Evolutionary conservation across 2,888 invertebrate genomes (phyloP).

Genomic region (Trichogramma evanescens): DNA sequence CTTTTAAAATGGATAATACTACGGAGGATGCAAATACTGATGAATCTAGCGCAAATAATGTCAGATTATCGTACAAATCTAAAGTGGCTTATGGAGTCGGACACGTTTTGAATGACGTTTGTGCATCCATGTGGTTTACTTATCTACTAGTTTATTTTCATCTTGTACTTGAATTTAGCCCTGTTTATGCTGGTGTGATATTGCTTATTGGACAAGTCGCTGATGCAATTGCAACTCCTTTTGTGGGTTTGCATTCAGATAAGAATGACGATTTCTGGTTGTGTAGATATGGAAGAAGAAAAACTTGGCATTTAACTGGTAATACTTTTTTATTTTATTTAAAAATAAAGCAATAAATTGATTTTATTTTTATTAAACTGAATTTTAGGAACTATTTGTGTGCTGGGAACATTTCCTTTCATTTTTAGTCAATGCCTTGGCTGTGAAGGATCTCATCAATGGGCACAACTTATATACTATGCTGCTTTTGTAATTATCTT

Average conservation of each 20-base stretch:
- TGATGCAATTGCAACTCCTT: conserved; percentile 80
- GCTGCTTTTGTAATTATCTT: conserved; percentile 72
- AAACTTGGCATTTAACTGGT: conserved; percentile 87
- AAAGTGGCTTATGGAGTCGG: conserved; percentile 67
- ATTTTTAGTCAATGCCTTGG: conserved; percentile 73
- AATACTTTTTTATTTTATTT: conserved; percentile 34
- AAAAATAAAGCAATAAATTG: neutral
- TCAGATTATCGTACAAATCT: conserved; percentile 8
- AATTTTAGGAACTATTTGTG: conserved; percentile 63
- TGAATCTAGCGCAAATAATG: neutral
- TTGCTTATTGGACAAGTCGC: conserved; percentile 78
- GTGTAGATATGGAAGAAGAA: conserved; percentile 71
- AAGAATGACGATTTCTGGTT: conserved; percentile 60
- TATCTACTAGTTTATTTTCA: conserved; percentile 80
- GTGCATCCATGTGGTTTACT: conserved; percentile 91
- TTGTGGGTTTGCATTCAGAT: conserved; percentile 81
- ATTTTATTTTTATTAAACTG: conserved; percentile 1
- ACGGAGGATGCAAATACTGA: neutral
- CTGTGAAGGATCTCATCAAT: conserved; percentile 57
- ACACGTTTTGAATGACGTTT: conserved; percentile 85
- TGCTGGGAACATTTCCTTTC: conserved; percentile 75
- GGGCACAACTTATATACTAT: conserved; percentile 70
- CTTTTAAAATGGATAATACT: conserved; percentile 8
- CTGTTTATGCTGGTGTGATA: conserved; percentile 52
- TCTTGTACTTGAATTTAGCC: conserved; percentile 50